Evolutionary conservation across 2,888 invertebrate species (phyloP), one percentile per base, ranked within the genome.

Genomic region (Cataglyphis rosenhaueri): DNA sequence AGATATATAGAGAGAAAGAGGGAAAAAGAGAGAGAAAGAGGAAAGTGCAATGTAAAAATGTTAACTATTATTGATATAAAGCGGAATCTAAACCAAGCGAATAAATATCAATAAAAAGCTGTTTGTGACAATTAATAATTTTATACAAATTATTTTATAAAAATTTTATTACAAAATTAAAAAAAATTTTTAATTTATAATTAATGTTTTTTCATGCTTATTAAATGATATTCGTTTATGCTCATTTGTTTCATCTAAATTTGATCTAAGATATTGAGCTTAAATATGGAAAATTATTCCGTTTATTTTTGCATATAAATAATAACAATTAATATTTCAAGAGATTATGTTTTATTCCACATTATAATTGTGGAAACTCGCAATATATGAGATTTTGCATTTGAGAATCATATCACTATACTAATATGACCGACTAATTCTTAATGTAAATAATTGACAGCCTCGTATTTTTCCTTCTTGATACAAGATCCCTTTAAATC

Each of bases 371-470:
- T n/a, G 1, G 8, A 3, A 15, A 15, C 10, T 18, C 18, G 25
- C 18, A 6, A 35, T 41, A 57, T 57, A 5, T 65, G n/a, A 29
- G 38, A 12, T 55, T 35, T 1, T 32, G 15, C 55, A 12, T 8
- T 65, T 66, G n/a, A 57, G n/a, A 76, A 66, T 25, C 18, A 57
- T 32, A 32, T 76, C 68, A 15, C 15, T 66, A n/a, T 55, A 57
- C 6, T 41, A 41, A 57, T 15, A 21, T 5, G 8, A 64, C 0
- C 29, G 25, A 65, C 4, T 12, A 35, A 44, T 1, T 52, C 35
- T 52, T 65, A 25, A 75, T 18, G 52, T 55, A 61, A 44, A n/a
- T 25, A 29, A 38, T 21, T 38, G 38, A 55, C 2, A 35, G 29
- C 25, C 32, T 57, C n/a, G 10, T n/a, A 44, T 18, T 68, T 78